Evolutionary conservation across 2,113 vertebrate genomes (phyloP).

Genomic region (Saimiri boliviensis): DNA sequence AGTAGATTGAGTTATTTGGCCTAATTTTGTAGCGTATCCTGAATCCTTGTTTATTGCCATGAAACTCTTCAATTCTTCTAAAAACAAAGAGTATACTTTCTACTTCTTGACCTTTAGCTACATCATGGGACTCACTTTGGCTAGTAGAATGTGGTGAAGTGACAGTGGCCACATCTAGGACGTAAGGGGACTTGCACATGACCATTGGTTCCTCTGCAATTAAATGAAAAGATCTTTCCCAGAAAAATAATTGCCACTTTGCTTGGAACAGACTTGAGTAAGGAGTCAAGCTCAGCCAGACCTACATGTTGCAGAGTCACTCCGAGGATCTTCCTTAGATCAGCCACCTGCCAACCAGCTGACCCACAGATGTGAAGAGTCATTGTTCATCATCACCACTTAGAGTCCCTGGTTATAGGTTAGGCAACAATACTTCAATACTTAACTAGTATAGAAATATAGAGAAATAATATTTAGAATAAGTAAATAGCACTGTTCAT

Average conservation of each 20-base stretch:
- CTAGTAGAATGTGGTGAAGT: background rate
- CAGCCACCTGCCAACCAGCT: background rate
- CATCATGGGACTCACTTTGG: background rate
- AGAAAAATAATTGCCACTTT: background rate
- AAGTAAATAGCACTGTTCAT: background rate
- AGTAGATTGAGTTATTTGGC: too few relatives aligned
- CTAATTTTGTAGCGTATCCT: background rate
- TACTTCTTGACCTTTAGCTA: background rate
- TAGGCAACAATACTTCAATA: background rate
- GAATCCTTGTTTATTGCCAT: background rate
- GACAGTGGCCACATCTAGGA: background rate
- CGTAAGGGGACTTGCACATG: background rate
- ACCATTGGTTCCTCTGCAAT: background rate
- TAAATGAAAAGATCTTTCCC: background rate
- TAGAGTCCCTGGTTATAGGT: background rate
- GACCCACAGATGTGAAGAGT: background rate
- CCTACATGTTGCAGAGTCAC: background rate
- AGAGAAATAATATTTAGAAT: background rate
- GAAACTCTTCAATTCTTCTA: background rate
- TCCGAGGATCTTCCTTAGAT: background rate
- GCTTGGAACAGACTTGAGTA: background rate
- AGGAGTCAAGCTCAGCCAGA: background rate
- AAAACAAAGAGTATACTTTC: background rate
- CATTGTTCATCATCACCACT: background rate
- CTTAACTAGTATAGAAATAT: background rate